Percentiles rank a stretch among this genome's conserved stretches.
Conservation (phyloP, 1,140 invertebrate species). For the Bemisia tabaci region DNA sequence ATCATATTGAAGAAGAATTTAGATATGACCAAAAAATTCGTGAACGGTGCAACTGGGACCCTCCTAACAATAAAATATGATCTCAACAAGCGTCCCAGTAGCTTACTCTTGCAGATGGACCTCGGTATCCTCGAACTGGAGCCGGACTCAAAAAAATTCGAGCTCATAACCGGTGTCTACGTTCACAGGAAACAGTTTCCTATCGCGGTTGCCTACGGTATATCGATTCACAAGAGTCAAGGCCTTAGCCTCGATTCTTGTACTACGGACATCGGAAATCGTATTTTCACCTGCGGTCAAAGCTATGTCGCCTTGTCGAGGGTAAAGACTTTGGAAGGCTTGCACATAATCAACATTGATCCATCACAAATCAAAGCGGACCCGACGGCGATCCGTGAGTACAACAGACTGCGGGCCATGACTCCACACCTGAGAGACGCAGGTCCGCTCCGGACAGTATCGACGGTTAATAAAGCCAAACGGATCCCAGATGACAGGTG, state of each 20-base stretch:
- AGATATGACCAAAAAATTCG: conserved; percentile 23
- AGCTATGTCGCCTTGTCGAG: conserved; percentile 29
- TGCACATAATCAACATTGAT: conserved; percentile 12
- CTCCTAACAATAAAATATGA: conserved; percentile 18
- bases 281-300: conserved; percentile 27
- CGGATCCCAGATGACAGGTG: too few relatives aligned
- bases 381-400: conserved; percentile 4
- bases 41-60: conserved; percentile 24
- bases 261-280: conserved; percentile 24
- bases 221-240: conserved; percentile 32
- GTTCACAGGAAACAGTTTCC: conserved; percentile 30
- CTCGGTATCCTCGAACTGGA: conserved; percentile 12
- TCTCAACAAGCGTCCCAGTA: conserved; percentile 7
- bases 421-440: too few relatives aligned
- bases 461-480: too few relatives aligned
- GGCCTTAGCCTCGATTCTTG: conserved; percentile 28
- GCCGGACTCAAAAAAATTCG: conserved; percentile 25
- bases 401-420: not conserved
- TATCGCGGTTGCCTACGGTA: conserved; percentile 27
- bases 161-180: conserved; percentile 25
- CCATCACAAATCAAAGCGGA: conserved; percentile 3
- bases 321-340: conserved; percentile 25
- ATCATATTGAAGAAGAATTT: conserved; percentile 28
- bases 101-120: conserved; percentile 5
- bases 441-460: too few relatives aligned